Base-by-base conservation (phyloP, 2,888 invertebrate species). In the Diplazon laetatorius region DNA sequence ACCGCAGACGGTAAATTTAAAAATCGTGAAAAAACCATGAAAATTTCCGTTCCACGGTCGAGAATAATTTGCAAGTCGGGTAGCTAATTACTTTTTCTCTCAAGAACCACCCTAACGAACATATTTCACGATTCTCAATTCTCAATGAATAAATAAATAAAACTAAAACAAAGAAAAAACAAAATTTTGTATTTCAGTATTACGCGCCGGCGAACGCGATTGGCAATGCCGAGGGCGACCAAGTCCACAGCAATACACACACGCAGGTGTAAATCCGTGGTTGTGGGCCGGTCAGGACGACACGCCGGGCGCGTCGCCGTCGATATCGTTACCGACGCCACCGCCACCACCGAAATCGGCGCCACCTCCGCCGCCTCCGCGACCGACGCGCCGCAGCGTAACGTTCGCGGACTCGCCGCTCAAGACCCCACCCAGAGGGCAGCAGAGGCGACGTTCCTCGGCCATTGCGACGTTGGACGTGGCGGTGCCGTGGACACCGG, bases 141-240 rank as follows among this genome's bases (percentile, higher is more conserved):
- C n/a, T n/a, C n/a, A n/a, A n/a, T n/a, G n/a, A n/a, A n/a, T n/a
- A n/a, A n/a, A n/a, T n/a, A n/a, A n/a, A n/a, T n/a, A n/a, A n/a
- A n/a, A n/a, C n/a, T n/a, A n/a, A n/a, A n/a, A n/a, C n/a, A n/a
- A n/a, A n/a, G n/a, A n/a, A n/a, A n/a, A n/a, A n/a, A n/a, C n/a
- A n/a, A n/a, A n/a, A n/a, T n/a, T n/a, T n/a, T n/a, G n/a, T 39
- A 55, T 95, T 95, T 83, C 95, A 97, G 96, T 97, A 96, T 90
- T 96, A 96, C 92, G 94, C 96, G 60, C 94, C 96, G 69, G 95
- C 95, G 84, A 95, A 94, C 87, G 96, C 96, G 92, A 95, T 96
- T 87, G 93, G 95, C 82, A 93, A 93, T 87, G 92, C 93, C 82
- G 95, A 95, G 87, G 93, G 93, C 86, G 96, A 97, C 86, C 94